Base-by-base conservation (phyloP, 2,888 invertebrate species). In the Muscina levida region DNA sequence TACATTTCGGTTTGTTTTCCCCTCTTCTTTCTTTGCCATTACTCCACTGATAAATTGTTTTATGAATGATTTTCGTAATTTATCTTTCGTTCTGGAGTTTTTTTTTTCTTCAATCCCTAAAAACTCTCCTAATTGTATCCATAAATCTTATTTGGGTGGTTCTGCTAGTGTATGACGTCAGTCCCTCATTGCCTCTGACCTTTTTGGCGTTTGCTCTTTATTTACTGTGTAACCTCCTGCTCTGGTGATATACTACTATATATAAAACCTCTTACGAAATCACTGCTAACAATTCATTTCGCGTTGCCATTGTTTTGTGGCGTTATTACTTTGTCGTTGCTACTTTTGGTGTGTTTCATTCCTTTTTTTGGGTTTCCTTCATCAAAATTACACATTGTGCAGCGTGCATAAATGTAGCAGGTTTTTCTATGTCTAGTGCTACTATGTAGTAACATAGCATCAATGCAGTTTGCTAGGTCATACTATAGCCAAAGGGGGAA, bases 121-220 rank as follows among this genome's bases (percentile, higher is more conserved):
- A 57, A 4, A 22, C 62, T 62, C 62, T 62, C 42, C 56, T 62
- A 62, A 62, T 62, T 62, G 62, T 42, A 13, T 10, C 22, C 62
- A 62, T 62, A 62, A 62, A 62, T 62, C 62, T 62, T 62, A 22
- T 59, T 59, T 37, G 59, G 39, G 37, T 59, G n/a, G 39, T 59
- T 59, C 3, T 31, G 3, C 6, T 57, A 15, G n/a, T 17, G 19
- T n/a, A n/a, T n/a, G n/a, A n/a, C n/a, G n/a, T n/a, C n/a, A n/a
- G n/a, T 37, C 31, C 19, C 17, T 59, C 15, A 8, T 31, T 37
- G 15, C 62, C 39, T 42, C 42, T 42, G 53, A 19, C 24, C 19
- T 24, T 53, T 53, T 11, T 3, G 2, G n/a, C n/a, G n/a, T 42
- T 42, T 42, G 37, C 39, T 2, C 8, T 51, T 51, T 10, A 22